These are phyloP conservation scores for Sinocyclocheilus rhinocerous DNA, from an alignment of 2,113 vertebrate species.

Conservation along the genomic window DNA sequence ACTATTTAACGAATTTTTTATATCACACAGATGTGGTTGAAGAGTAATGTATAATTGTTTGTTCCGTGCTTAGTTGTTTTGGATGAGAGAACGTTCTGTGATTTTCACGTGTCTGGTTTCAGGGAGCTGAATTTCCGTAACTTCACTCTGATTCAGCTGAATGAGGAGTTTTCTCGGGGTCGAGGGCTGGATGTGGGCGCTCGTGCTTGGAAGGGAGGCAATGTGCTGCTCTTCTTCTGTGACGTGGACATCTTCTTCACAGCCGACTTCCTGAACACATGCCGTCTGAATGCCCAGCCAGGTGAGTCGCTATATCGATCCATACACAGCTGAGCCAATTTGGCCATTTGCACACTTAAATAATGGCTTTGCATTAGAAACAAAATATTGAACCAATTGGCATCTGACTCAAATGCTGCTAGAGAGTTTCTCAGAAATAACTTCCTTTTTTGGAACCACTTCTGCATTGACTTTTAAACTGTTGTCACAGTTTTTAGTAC, in stretches of 20 bases:
- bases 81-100: background rate
- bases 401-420: no score
- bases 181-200: slow-evolving; percentile 92
- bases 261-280: slow-evolving; percentile 92
- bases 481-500: no score
- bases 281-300: slow-evolving; percentile 89
- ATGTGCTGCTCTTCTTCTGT: slow-evolving; percentile 95
- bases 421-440: no score
- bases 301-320: slow-evolving; percentile 69
- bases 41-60: background rate
- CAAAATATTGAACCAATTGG: no score
- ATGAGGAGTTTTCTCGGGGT: slow-evolving; percentile 94
- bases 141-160: slow-evolving; percentile 92
- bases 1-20: no score
- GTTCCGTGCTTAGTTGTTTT: background rate
- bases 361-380: no score
- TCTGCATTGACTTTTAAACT: no score
- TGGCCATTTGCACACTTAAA: no score
- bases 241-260: slow-evolving; percentile 98
- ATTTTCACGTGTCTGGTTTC: slow-evolving; percentile 40
- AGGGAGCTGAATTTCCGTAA: slow-evolving; percentile 93
- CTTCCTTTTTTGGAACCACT: no score
- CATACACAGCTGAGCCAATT: no score
- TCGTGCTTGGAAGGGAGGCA: slow-evolving; percentile 90
- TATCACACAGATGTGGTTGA: background rate